Evolutionary conservation across 2,888 invertebrate species (phyloP).

Genomic region (Dryadula phaetusa): DNA sequence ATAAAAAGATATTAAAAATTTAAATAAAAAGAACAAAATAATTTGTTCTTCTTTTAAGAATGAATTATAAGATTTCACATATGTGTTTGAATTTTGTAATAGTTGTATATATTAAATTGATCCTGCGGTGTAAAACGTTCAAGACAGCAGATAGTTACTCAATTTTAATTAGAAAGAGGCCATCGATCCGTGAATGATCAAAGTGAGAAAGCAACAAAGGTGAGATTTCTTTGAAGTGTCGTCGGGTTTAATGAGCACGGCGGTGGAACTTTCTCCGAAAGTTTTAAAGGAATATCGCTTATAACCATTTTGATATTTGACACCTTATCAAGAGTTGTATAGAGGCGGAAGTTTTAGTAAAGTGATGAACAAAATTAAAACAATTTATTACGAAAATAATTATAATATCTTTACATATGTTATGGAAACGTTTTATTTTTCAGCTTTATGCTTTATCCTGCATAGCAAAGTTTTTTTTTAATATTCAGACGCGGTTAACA

Average conservation of each 20-base stretch:
- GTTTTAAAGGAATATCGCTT: conserved; percentile 18
- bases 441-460: too few relatives aligned
- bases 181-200: conserved; percentile 69
- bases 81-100: background rate
- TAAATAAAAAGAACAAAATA: too few relatives aligned
- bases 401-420: too few relatives aligned
- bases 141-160: conserved; percentile 55
- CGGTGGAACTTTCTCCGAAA: conserved; percentile 36
- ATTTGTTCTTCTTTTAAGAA: too few relatives aligned
- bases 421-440: too few relatives aligned
- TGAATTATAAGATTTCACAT: background rate
- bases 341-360: background rate
- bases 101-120: background rate
- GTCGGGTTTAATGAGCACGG: conserved; percentile 58
- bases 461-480: too few relatives aligned
- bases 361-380: too few relatives aligned
- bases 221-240: conserved; percentile 70
- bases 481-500: too few relatives aligned
- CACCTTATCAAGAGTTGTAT: background rate
- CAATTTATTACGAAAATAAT: too few relatives aligned
- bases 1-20: too few relatives aligned
- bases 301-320: background rate
- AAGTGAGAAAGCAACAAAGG: conserved; percentile 66
- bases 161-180: conserved; percentile 70
- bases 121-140: conserved; percentile 42